These are phyloP conservation scores for Axis porcinus DNA, from an alignment of 2,113 vertebrate species.

Conservation along the genomic window DNA sequence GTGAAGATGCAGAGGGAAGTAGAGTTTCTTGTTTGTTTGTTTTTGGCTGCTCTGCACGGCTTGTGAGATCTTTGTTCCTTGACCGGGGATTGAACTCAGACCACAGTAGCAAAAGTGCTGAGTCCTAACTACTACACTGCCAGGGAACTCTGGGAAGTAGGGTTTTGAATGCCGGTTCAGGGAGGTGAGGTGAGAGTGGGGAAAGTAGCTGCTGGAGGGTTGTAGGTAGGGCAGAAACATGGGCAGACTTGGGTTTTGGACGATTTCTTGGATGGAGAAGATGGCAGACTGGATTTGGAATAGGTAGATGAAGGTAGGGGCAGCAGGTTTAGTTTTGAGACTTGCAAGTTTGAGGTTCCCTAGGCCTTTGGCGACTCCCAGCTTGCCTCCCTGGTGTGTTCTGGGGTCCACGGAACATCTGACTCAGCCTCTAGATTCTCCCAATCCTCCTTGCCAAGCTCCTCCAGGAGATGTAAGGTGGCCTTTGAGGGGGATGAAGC, in stretches of 20 bases:
- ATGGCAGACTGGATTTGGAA: background rate
- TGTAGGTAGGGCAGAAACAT: background rate
- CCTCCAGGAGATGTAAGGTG: slow-evolving; percentile 21
- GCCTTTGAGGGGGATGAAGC: slow-evolving; percentile 39
- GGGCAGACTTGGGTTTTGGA: background rate
- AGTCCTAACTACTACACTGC: background rate
- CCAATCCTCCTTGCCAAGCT: background rate
- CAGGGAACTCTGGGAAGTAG: background rate
- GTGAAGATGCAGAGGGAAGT: background rate
- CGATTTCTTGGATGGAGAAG: background rate
- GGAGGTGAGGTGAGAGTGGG: background rate
- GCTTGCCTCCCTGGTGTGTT: background rate
- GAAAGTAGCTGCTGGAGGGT: background rate
- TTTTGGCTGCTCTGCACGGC: background rate
- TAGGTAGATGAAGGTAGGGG: background rate
- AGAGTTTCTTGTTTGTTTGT: background rate
- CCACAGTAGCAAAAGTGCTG: background rate
- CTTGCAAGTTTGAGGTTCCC: background rate
- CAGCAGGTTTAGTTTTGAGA: background rate
- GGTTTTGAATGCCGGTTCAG: background rate
- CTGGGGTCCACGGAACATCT: background rate
- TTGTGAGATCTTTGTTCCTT: background rate
- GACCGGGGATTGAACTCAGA: background rate
- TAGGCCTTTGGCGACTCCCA: background rate
- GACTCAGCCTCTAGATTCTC: slow-evolving; percentile 19